Percentiles rank a stretch among this genome's conserved stretches.
These are phyloP conservation scores for Anoplolepis gracilipes DNA, from an alignment of 1,140 invertebrate genomes.

Conservation along the genomic window DNA sequence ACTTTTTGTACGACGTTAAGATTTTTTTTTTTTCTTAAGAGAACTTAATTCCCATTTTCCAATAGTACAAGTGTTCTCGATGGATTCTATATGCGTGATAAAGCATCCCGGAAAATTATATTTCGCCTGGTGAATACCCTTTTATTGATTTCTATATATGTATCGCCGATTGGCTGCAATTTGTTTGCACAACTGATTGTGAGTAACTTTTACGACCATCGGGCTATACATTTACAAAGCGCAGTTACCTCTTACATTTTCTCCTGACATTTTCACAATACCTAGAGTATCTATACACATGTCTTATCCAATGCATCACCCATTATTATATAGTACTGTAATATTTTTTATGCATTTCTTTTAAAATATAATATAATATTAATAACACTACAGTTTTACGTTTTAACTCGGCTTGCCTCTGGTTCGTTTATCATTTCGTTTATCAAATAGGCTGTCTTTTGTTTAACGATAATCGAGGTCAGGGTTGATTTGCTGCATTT, in stretches of 20 bases:
- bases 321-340: background rate
- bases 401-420: background rate
- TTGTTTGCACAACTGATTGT: background rate
- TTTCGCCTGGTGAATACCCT: slow-evolving; percentile 5
- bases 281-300: background rate
- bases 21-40: background rate
- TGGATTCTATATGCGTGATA: slow-evolving; percentile 28
- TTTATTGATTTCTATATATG: slow-evolving; percentile 34
- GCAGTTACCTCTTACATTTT: too few relatives aligned
- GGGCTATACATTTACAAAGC: background rate
- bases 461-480: slow-evolving; percentile 37
- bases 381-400: background rate
- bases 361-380: slow-evolving; percentile 31
- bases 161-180: slow-evolving; percentile 16
- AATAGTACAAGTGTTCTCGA: slow-evolving; percentile 18
- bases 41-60: slow-evolving; percentile 26
- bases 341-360: background rate
- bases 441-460: slow-evolving; percentile 15
- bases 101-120: slow-evolving; percentile 45
- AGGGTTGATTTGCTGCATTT: slow-evolving; percentile 22
- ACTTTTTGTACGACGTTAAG: slow-evolving; percentile 13
- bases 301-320: background rate
- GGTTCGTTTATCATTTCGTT: background rate
- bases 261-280: background rate
- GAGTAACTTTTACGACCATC: slow-evolving; percentile 18